Evolutionary conservation across 2,113 vertebrate genomes (phyloP).

Genomic region (Sporophila hypoxantha): DNA sequence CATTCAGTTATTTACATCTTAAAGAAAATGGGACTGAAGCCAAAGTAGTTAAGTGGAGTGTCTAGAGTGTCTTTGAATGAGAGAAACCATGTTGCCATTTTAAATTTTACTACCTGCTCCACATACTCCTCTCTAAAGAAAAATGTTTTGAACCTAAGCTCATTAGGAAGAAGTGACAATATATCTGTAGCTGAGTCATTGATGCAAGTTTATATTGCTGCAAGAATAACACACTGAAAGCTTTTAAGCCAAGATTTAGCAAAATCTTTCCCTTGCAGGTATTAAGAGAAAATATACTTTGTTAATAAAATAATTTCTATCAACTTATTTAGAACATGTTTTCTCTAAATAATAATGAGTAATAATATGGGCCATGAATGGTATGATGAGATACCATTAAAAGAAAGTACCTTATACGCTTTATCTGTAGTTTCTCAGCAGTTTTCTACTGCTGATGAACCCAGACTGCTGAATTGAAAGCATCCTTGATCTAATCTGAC

Average conservation of each 20-base stretch:
- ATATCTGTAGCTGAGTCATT: neutral
- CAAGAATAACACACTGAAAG: neutral
- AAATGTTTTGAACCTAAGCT: neutral
- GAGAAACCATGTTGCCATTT: neutral
- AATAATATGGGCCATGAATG: neutral
- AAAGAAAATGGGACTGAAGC: neutral
- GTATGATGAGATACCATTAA: neutral
- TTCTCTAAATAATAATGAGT: neutral
- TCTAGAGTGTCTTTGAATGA: neutral
- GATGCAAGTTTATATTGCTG: neutral
- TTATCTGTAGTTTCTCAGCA: neutral
- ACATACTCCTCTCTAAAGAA: neutral
- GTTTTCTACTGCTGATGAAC: neutral
- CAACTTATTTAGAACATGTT: neutral
- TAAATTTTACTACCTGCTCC: neutral
- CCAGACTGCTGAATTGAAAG: neutral
- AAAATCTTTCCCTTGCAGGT: neutral
- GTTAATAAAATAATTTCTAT: neutral
- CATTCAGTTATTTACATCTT: neutral
- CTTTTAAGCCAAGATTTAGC: neutral
- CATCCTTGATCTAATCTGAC: neutral
- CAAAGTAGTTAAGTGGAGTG: neutral
- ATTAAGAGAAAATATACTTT: neutral
- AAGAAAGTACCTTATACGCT: neutral
- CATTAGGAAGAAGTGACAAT: neutral